phyloP scores from a whole-genome alignment of 2,888 invertebrate species.

The Diploptera punctata region DNA sequence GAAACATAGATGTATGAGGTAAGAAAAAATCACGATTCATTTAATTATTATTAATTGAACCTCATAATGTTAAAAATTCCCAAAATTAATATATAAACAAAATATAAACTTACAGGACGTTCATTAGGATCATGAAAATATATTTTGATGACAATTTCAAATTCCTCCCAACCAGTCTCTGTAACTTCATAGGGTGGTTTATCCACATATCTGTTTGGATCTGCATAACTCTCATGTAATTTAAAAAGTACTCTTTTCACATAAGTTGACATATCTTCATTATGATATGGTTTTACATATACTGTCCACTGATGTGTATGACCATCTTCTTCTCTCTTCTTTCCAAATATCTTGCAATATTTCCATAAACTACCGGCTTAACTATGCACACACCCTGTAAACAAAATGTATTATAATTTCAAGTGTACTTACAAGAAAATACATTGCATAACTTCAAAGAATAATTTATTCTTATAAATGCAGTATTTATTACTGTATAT shows the following conservation, averaged over 20 bases:
- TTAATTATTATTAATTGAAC: too few species aligned
- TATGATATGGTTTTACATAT: conserved; percentile 90
- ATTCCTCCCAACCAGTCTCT: conserved; percentile 99
- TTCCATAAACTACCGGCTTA: conserved; percentile 96
- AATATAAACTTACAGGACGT: conserved; percentile 82
- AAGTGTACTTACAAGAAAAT: too few species aligned
- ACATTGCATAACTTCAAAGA: too few species aligned
- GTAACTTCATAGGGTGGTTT: conserved; percentile 97
- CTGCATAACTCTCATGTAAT: conserved; percentile 95
- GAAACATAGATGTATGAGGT: too few species aligned
- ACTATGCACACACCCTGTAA: conserved; percentile 81
- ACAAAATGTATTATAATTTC: too few species aligned
- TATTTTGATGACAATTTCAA: conserved; percentile 97
- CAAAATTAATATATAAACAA: too few species aligned
- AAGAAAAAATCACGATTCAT: too few species aligned
- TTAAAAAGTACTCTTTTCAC: conserved; percentile 97
- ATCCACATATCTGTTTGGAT: conserved; percentile 90
- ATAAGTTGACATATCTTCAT: conserved; percentile 93
- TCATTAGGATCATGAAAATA: conserved; percentile 97
- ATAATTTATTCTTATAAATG: too few species aligned
- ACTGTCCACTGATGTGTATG: conserved; percentile 99
- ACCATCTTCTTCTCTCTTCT: conserved; percentile 95
- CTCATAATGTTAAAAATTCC: too few species aligned
- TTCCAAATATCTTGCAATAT: conserved; percentile 95
- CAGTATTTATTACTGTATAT: too few species aligned